Percentiles rank a stretch among this genome's conserved stretches.
Conservation (phyloP, 92 coral and sea anemone genomes). For the Pocillopora meandrina region DNA sequence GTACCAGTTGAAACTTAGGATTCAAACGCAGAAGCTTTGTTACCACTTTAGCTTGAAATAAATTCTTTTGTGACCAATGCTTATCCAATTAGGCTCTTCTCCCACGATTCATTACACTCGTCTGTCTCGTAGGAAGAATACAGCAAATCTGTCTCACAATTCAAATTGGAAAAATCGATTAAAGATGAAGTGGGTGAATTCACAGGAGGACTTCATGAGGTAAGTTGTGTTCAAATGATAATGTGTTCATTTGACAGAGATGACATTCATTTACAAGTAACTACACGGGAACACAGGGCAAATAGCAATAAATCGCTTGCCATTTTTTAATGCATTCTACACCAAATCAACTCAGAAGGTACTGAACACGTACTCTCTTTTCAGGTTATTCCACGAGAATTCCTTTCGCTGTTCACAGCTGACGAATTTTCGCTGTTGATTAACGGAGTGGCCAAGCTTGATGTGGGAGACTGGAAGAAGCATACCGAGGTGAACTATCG, state of each 20-base stretch:
- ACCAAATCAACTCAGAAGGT: not conserved
- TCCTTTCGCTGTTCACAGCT: conserved; percentile 85
- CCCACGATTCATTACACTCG: not conserved
- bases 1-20: conserved; percentile 21
- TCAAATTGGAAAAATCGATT: conserved; percentile 73
- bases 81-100: too few relatives aligned
- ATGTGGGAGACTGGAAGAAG: conserved; percentile 84
- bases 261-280: too few relatives aligned
- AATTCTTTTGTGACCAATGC: too few relatives aligned
- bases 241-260: not conserved
- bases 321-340: not conserved
- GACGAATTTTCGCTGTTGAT: conserved; percentile 93
- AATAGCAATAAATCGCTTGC: not conserved
- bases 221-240: not conserved
- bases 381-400: conserved; percentile 84
- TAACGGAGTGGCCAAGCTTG: conserved; percentile 85
- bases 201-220: conserved; percentile 85
- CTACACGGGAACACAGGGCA: too few relatives aligned
- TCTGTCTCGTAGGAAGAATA: conserved; percentile 66
- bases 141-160: conserved; percentile 76
- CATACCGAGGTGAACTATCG: conserved; percentile 68
- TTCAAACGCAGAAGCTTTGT: too few relatives aligned
- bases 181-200: conserved; percentile 79
- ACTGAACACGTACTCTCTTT: not conserved
- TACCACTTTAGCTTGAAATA: too few relatives aligned